Base-by-base conservation (phyloP, 2,888 invertebrate species). In the Ptychoptera contaminata region DNA sequence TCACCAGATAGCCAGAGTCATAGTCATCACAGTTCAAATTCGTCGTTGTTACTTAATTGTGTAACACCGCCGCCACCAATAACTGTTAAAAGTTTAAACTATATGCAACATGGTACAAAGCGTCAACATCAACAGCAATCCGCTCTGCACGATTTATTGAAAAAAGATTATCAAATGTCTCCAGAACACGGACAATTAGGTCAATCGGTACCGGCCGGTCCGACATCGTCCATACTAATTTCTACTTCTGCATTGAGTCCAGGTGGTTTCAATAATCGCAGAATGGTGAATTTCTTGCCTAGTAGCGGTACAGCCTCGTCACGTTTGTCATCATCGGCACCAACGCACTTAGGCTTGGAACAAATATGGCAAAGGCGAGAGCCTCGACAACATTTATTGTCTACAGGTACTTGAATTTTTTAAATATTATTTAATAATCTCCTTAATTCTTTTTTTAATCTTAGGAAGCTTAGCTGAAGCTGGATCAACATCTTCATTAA, bases 351-450 rank as follows among this genome's bases (percentile, higher is more conserved):
- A 51, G 82, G 83, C 30, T 67, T 82, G 54, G 88, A 88, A 51
- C 78, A 81, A 65, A 80, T 90, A 49, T 90, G 90, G 90, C 82
- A 82, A 59, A 74, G 86, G 34, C 70, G 90, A 48, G 90, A 91
- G 60, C 88, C 90, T 5, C 73, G 90, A 43, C 85, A 83, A 60
- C 88, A 90, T 67, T 68, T 90, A 49, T 63, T 87, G 42, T 87
- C 86, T 8, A 88, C 87, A 12, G 82, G 88, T 52, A 87, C 87
- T 37, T 35, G 7, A 31, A 34, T 34, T n/a, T 12, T 8, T 6
- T 35, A 12, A 35, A 12, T n/a, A n/a, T n/a, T n/a, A n/a, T 35
- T 35, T 6, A 12, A 6, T 12, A 6, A 35, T 35, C n/a, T 12
- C 35, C 54, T 68, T 41, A 54, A 57, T 12, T 56, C n/a, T n/a